Percentiles rank a stretch among this genome's conserved stretches.
Conservation (phyloP, 92 coral and sea anemone genomes). For the Blastomussa wellsi region DNA sequence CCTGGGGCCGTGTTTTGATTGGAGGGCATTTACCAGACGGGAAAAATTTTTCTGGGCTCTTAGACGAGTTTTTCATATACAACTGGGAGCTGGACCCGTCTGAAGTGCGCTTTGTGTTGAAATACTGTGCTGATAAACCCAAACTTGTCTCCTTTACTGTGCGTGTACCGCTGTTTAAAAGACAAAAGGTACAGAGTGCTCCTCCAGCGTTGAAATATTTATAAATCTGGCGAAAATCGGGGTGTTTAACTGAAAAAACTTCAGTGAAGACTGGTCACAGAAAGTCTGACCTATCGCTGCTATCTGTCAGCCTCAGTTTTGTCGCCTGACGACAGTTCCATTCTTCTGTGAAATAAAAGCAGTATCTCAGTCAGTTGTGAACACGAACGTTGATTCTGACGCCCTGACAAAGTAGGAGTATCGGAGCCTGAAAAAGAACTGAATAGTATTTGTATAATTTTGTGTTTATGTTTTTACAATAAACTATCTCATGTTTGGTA, state of each 20-base stretch:
- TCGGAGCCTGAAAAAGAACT: neutral
- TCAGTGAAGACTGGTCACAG: too few relatives aligned
- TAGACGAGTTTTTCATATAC: slow-evolving; percentile 95
- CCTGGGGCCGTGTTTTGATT: slow-evolving; percentile 81
- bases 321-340: neutral
- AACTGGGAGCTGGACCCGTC: slow-evolving; percentile 97
- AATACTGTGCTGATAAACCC: slow-evolving; percentile 98
- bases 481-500: neutral
- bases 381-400: neutral
- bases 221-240: neutral
- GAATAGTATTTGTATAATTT: neutral
- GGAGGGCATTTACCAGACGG: slow-evolving; percentile 89
- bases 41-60: slow-evolving; percentile 74
- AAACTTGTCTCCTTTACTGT: slow-evolving; percentile 97
- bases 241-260: neutral
- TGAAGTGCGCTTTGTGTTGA: slow-evolving; percentile 87
- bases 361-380: neutral
- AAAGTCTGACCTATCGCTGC: neutral
- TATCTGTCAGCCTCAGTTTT: neutral
- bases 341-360: neutral
- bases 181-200: slow-evolving; percentile 35
- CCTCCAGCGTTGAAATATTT: slow-evolving; percentile 23
- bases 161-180: slow-evolving; percentile 79
- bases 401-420: neutral
- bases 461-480: neutral